These are phyloP conservation scores for Spisula subtruncata DNA, from an alignment of 2,888 invertebrate species.

Conservation along the genomic window DNA sequence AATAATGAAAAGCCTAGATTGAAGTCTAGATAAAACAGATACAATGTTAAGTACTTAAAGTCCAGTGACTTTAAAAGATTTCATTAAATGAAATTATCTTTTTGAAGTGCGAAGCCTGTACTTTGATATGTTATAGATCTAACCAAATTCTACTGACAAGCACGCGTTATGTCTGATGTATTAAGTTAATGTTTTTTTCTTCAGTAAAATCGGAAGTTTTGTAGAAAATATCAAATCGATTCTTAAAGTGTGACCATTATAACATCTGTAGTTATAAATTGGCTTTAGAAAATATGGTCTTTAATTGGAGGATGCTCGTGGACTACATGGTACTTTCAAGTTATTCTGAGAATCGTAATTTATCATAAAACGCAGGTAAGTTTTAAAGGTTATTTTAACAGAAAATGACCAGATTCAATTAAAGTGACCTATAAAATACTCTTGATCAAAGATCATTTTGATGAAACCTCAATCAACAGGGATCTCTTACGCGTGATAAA, in stretches of 20 bases:
- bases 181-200: background rate
- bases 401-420: too few relatives aligned
- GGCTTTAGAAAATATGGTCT: too few relatives aligned
- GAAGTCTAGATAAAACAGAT: conserved; percentile 21
- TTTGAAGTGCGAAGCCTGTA: conserved; percentile 51
- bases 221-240: background rate
- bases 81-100: conserved; percentile 51
- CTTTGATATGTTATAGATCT: conserved; percentile 43
- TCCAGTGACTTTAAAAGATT: conserved; percentile 43
- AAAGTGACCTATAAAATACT: too few relatives aligned
- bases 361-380: too few relatives aligned
- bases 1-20: conserved; percentile 35
- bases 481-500: conserved; percentile 17
- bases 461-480: background rate
- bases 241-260: too few relatives aligned
- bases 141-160: conserved; percentile 27
- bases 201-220: background rate
- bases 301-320: too few relatives aligned
- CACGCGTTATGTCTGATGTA: conserved; percentile 16
- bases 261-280: too few relatives aligned
- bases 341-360: too few relatives aligned
- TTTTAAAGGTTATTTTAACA: too few relatives aligned
- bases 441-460: background rate
- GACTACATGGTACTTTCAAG: too few relatives aligned
- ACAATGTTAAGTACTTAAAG: conserved; percentile 5